phyloP scores from a whole-genome alignment of 2,797 vertebrate species.

The Gallinago stenura region DNA sequence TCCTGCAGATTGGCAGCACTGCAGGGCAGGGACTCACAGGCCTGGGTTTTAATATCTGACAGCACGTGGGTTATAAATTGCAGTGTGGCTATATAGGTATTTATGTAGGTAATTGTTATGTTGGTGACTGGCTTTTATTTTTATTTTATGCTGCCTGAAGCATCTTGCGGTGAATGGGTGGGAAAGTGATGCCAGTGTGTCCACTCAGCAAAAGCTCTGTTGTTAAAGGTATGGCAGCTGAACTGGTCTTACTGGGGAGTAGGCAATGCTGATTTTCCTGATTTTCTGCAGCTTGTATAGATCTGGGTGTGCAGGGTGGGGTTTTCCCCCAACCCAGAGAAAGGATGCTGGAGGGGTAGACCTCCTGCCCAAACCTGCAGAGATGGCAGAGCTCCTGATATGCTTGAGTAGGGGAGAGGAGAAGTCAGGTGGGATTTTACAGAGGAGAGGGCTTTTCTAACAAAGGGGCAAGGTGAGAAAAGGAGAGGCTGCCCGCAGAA shows the following conservation, averaged over 20 bases:
- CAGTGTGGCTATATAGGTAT: background rate
- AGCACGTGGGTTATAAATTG: background rate
- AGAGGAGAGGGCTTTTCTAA: background rate
- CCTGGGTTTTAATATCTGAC: background rate
- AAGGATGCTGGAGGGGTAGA: background rate
- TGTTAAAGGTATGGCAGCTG: background rate
- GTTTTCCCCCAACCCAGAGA: rapidly evolving
- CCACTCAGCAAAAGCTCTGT: background rate
- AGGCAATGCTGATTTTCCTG: background rate
- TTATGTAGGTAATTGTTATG: background rate
- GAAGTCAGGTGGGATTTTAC: background rate
- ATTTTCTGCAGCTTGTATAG: background rate
- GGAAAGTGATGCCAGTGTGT: background rate
- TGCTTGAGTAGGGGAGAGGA: background rate
- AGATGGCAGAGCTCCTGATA: background rate
- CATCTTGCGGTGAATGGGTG: rapidly evolving
- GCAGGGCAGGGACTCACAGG: background rate
- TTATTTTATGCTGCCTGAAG: background rate
- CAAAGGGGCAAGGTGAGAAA: background rate
- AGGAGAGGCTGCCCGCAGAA: background rate
- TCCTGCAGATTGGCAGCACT: background rate
- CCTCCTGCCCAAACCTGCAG: background rate
- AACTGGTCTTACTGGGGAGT: background rate
- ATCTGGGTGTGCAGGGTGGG: background rate
- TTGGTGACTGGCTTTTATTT: background rate